Conservation (phyloP, 2,888 invertebrate genomes). For the Phoenoteleia sp. region DNA sequence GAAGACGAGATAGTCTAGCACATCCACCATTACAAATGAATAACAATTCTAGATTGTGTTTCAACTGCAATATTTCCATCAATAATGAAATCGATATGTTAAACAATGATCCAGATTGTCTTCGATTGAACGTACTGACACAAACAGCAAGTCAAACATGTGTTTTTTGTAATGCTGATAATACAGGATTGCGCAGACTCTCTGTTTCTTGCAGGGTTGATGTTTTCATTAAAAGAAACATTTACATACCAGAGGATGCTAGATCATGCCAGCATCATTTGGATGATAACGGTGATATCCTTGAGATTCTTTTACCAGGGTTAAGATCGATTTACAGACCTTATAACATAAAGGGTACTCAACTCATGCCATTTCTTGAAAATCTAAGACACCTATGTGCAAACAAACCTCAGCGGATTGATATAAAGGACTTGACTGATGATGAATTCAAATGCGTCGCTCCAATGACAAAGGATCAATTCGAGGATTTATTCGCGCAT, state of each 20-base stretch:
- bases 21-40: not conserved
- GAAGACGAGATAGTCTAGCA: not conserved
- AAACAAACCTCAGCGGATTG: slow-evolving; percentile 1
- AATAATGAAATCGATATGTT: not conserved
- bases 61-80: slow-evolving; percentile 11
- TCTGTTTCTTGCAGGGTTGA: not conserved
- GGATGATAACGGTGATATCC: not conserved
- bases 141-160: slow-evolving; percentile 1
- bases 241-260: slow-evolving; percentile 10
- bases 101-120: slow-evolving; percentile 2
- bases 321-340: not conserved
- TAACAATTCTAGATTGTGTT: slow-evolving; percentile 13
- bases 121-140: not conserved
- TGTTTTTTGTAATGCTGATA: not conserved
- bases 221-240: slow-evolving; percentile 22
- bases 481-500: slow-evolving; percentile 10
- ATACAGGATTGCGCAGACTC: slow-evolving; percentile 1
- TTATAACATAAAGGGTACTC: not conserved
- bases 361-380: not conserved
- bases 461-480: slow-evolving; percentile 49
- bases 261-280: slow-evolving; percentile 35
- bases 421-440: slow-evolving; percentile 42
- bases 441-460: slow-evolving; percentile 54
- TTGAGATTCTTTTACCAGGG: slow-evolving; percentile 7
- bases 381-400: not conserved